Conservation (phyloP, 2,797 vertebrate genomes). For the Aulostomus chinensis region DNA sequence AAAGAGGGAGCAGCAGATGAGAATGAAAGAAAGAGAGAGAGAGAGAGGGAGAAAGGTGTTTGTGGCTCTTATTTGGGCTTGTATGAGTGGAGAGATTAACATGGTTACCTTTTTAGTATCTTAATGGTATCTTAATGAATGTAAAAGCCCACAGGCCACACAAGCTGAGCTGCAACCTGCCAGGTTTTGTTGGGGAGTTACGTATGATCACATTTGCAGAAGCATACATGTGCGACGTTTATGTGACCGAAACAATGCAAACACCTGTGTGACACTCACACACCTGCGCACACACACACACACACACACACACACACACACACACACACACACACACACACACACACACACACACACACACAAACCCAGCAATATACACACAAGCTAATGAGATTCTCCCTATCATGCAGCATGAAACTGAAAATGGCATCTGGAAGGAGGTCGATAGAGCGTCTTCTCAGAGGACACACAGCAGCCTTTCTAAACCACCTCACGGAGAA, state of each 20-base stretch:
- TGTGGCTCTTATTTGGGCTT: slow-evolving; percentile 50
- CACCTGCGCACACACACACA: too few relatives aligned
- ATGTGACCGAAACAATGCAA: too few relatives aligned
- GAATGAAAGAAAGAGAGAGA: slow-evolving; percentile 16
- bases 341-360: background rate
- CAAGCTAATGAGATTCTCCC: slow-evolving; percentile 44
- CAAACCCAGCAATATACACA: background rate
- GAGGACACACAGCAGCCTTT: slow-evolving; percentile 45
- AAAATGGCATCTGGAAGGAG: slow-evolving; percentile 61
- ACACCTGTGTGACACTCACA: too few relatives aligned
- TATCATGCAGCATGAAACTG: slow-evolving; percentile 59
- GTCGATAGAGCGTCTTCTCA: slow-evolving; percentile 60
- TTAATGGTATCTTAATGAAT: slow-evolving; percentile 81
- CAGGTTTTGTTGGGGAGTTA: too few relatives aligned
- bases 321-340: background rate
- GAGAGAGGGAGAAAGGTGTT: slow-evolving; percentile 44
- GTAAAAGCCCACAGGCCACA: slow-evolving; percentile 49
- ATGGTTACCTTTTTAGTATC: slow-evolving; percentile 64
- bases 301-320: too few relatives aligned
- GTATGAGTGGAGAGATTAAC: slow-evolving; percentile 71
- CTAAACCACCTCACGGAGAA: slow-evolving; percentile 22
- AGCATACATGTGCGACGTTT: too few relatives aligned
- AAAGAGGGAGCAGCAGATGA: too few relatives aligned
- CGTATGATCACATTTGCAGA: too few relatives aligned
- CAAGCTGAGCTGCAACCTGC: too few relatives aligned